These are phyloP conservation scores for Oscheius sp. DNA, from an alignment of 2,888 invertebrate genomes.

Conservation along the genomic window DNA sequence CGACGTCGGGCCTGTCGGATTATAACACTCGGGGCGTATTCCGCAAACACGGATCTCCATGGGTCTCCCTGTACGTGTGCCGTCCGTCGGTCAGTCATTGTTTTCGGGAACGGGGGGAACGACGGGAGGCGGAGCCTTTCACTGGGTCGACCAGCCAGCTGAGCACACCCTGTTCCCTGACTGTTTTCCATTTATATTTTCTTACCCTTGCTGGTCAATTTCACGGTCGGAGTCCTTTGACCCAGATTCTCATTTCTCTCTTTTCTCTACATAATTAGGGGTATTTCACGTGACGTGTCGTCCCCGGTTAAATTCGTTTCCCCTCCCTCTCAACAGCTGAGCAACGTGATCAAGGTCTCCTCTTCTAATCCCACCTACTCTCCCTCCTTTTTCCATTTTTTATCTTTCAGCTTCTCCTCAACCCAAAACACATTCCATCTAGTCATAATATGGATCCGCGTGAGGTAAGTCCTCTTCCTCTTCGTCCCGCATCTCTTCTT, in stretches of 20 bases:
- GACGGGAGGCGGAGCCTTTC: conserved; percentile 10
- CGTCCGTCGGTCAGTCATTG: background rate
- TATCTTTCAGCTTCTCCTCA: background rate
- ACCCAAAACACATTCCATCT: background rate
- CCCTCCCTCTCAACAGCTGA: background rate
- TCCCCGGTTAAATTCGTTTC: conserved; percentile 4
- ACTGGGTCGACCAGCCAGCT: conserved; percentile 15
- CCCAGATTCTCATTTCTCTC: conserved; percentile 27
- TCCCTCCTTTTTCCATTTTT: background rate
- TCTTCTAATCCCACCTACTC: conserved; percentile 5
- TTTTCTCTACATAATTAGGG: background rate
- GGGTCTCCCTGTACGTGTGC: background rate
- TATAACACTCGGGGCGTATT: conserved; percentile 21
- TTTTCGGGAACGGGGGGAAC: conserved; percentile 8
- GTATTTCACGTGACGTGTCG: background rate
- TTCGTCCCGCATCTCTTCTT: background rate
- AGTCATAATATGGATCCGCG: conserved; percentile 15
- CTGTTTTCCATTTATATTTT: background rate
- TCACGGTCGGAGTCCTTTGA: conserved; percentile 21
- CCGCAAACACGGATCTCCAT: conserved; percentile 12
- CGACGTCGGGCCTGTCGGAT: background rate
- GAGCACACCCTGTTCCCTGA: conserved; percentile 22
- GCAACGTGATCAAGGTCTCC: background rate
- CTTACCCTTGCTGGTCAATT: conserved; percentile 11
- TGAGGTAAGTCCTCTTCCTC: conserved; percentile 7